phyloP scores from a whole-genome alignment of 2,888 invertebrate species.

The Hypomecis atomaria region DNA sequence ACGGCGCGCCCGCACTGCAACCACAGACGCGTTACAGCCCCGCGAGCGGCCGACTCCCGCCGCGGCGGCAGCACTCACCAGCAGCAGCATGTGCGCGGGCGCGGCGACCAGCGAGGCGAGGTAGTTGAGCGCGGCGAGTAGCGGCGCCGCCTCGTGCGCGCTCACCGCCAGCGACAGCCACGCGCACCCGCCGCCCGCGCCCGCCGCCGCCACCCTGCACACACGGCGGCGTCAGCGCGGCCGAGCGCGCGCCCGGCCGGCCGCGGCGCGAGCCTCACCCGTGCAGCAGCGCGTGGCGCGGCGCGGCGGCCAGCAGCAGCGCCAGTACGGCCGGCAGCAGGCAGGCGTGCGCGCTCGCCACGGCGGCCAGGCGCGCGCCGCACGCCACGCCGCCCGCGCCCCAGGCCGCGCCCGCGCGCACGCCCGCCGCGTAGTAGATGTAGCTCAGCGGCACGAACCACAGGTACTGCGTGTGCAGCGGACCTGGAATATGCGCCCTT shows the following conservation, averaged over 20 bases:
- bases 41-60: conserved; percentile 8
- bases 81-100: conserved; percentile 56
- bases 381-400: conserved; percentile 25
- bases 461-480: conserved; percentile 55
- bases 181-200: conserved; percentile 64
- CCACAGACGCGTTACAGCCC: not conserved
- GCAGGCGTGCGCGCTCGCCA: conserved; percentile 46
- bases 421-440: conserved; percentile 58
- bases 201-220: conserved; percentile 61
- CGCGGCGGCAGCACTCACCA: conserved; percentile 50
- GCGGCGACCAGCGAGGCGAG: conserved; percentile 55
- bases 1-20: conserved; percentile 63
- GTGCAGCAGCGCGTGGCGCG: conserved; percentile 33
- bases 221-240: not conserved
- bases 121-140: conserved; percentile 51
- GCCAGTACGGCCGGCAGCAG: conserved; percentile 54
- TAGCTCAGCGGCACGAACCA: conserved; percentile 53
- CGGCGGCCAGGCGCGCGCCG: conserved; percentile 35
- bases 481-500: conserved; percentile 46
- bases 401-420: conserved; percentile 23
- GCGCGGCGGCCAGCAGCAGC: conserved; percentile 20
- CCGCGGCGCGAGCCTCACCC: conserved; percentile 23
- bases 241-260: not conserved
- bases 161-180: conserved; percentile 69
- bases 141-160: conserved; percentile 42